Evolutionary conservation across 2,888 invertebrate genomes (phyloP).

Genomic region (Nephrotoma guestfalica): DNA sequence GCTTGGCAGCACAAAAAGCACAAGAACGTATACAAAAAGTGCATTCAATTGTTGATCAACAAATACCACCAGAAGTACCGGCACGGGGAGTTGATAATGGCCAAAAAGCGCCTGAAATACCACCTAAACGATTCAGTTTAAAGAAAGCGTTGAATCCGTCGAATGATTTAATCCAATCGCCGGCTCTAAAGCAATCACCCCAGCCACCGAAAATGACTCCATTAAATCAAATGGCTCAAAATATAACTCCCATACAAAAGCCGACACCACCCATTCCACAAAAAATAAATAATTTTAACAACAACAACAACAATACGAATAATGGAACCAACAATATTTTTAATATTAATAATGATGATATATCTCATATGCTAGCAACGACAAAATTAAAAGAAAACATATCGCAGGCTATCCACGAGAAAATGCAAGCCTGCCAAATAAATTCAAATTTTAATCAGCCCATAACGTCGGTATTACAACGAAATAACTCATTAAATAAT

Average conservation of each 20-base stretch:
- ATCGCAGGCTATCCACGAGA: background rate
- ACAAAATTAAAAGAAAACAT: background rate
- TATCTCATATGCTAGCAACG: background rate
- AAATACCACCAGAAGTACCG: constrained; percentile 31
- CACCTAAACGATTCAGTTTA: constrained; percentile 29
- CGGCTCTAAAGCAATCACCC: background rate
- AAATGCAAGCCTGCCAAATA: background rate
- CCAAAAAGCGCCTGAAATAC: constrained; percentile 29
- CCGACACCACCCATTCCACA: constrained; percentile 27
- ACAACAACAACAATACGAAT: background rate
- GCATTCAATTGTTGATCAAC: constrained; percentile 10
- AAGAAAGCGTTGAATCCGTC: constrained; percentile 18
- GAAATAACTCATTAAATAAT: background rate
- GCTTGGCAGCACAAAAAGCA: constrained; percentile 29
- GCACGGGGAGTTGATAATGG: constrained; percentile 23
- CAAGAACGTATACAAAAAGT: constrained; percentile 27
- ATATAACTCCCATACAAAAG: background rate
- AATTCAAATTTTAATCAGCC: background rate
- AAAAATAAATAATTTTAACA: constrained; percentile 17
- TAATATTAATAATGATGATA: background rate
- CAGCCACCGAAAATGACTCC: background rate
- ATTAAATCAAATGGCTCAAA: background rate
- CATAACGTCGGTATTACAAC: background rate
- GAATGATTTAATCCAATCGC: background rate
- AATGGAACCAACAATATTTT: background rate